Evolutionary conservation across 2,888 invertebrate species (phyloP).

Genomic region (Onchidella celtica): DNA sequence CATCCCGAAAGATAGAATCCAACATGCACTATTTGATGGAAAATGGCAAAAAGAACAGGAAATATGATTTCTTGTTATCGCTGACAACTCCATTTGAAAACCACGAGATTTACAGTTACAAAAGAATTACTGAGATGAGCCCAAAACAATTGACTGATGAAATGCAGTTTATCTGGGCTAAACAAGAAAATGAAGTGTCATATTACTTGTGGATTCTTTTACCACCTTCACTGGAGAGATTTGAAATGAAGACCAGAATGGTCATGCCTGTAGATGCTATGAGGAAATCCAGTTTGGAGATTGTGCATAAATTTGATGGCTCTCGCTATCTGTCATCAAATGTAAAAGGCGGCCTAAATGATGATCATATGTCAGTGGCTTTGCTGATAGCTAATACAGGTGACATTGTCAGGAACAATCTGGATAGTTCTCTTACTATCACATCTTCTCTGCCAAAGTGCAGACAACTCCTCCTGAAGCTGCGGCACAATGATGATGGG

Average conservation of each 20-base stretch:
- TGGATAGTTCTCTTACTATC: conserved; percentile 34
- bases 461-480: conserved; percentile 17
- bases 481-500: conserved; percentile 44
- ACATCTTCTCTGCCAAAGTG: conserved; percentile 33
- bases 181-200: conserved; percentile 34
- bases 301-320: conserved; percentile 45
- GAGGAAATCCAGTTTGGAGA: conserved; percentile 15
- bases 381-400: conserved; percentile 43
- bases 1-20: conserved; percentile 58
- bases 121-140: neutral
- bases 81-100: conserved; percentile 43
- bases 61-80: neutral
- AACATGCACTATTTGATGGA: conserved; percentile 29
- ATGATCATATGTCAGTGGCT: conserved; percentile 23
- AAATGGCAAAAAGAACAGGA: neutral
- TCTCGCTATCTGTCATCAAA: conserved; percentile 38
- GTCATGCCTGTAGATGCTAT: conserved; percentile 26
- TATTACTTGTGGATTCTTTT: conserved; percentile 13
- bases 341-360: conserved; percentile 36
- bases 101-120: conserved; percentile 28
- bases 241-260: conserved; percentile 33
- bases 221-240: conserved; percentile 32
- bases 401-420: conserved; percentile 21
- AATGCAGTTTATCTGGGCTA: conserved; percentile 30
- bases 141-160: conserved; percentile 31